Percentiles rank a stretch among this genome's conserved stretches.
Evolutionary conservation across 1,140 invertebrate genomes (phyloP).

Genomic region (Kradibia gibbosae): DNA sequence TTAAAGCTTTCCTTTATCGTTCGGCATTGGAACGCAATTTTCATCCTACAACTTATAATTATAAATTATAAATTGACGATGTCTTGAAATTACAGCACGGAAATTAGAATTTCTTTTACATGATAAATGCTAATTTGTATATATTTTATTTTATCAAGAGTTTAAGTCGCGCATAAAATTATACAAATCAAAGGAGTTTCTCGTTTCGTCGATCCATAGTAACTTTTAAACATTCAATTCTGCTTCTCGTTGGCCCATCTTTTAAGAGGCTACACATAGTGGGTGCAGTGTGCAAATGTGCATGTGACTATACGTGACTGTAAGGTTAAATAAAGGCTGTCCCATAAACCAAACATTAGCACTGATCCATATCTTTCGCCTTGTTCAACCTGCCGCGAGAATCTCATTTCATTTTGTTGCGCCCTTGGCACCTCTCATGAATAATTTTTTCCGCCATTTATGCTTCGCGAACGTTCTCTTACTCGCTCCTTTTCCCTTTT

Average conservation of each 20-base stretch:
- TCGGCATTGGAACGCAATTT: too few species aligned
- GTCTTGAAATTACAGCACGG: too few species aligned
- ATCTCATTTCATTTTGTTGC: slow-evolving; percentile 63
- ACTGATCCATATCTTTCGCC: slow-evolving; percentile 58
- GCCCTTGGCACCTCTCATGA: slow-evolving; percentile 60
- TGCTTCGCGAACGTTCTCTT: slow-evolving; percentile 24
- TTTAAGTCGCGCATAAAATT: too few species aligned
- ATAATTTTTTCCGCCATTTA: slow-evolving; percentile 61
- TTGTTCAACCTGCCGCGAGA: slow-evolving; percentile 55
- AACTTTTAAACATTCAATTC: too few species aligned
- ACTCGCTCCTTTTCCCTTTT: background rate
- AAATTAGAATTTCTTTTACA: too few species aligned
- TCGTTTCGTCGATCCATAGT: too few species aligned
- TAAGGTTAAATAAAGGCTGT: slow-evolving; percentile 46
- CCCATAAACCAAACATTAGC: slow-evolving; percentile 60
- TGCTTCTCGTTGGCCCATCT: slow-evolving; percentile 9
- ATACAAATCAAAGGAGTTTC: too few species aligned
- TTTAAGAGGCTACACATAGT: slow-evolving; percentile 53
- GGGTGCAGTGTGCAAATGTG: slow-evolving; percentile 38
- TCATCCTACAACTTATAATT: too few species aligned
- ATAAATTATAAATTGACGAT: too few species aligned
- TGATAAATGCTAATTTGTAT: too few species aligned
- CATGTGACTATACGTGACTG: slow-evolving; percentile 52
- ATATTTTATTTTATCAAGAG: too few species aligned
- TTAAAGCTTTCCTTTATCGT: too few species aligned